Base-by-base conservation (phyloP, 2,797 vertebrate genomes). In the Podarcis lilfordi region DNA sequence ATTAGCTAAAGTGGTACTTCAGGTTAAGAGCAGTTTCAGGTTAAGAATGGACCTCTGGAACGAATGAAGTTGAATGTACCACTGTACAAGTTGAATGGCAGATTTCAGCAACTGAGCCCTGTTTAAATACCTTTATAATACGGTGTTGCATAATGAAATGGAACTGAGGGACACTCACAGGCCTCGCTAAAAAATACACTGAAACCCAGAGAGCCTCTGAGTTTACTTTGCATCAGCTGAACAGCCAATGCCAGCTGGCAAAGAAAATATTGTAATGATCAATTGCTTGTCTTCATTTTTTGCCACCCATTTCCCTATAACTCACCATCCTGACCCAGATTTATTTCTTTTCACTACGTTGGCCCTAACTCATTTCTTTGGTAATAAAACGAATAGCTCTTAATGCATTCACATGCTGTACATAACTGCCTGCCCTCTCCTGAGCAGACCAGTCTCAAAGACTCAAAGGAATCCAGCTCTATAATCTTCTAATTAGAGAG, bases 291-390 rank as follows among this genome's bases (percentile, higher is more conserved):
- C 86, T 89, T 0, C 25, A 66, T 64, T 64, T 37, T 90, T 89
- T 90, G n/a, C 84, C 50, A 66, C 68, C 13, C n/a, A 11, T 61
- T 89, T 43, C 19, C 25, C 3, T 37, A 0, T 64, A 90, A 55
- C 45, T 88, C 75, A 3, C 8, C 37, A 23, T 74, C 17, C 66
- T 82, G 55, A 4, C 35, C 85, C n/a, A 9, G 29, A 29, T 91
- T 82, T 77, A 17, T 74, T 82, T 87, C 86, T 91, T 87, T 91
- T 89, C 80, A 43, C 15, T 59, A 68, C 27, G 2, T 85, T 89
- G 84, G 74, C 29, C 88, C 29, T n/a, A 29, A 81, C 69, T 94
- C 78, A 86, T 89, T 81, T 89, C 89, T n/a, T 82, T 92, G 80
- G 90, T 86, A 85, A 15, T 64, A 59, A n/a, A 84, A 79, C 25